phyloP scores from a whole-genome alignment of 1,140 invertebrate species.

The Drosophila kohkoa region DNA sequence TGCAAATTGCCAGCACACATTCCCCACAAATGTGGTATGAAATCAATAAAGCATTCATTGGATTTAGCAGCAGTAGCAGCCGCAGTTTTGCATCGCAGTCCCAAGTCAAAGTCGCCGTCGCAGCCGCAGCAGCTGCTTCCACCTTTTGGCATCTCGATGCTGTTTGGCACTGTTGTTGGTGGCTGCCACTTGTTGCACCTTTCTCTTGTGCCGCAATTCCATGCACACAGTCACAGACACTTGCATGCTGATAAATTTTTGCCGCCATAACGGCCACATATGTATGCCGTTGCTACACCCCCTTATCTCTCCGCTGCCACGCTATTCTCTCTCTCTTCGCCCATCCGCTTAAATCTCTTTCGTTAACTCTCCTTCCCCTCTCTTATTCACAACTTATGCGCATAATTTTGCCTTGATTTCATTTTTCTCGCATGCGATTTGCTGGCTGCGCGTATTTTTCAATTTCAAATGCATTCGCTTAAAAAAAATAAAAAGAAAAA shows the following conservation, averaged over 20 bases:
- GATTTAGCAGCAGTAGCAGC: constrained; percentile 47
- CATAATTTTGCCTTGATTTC: constrained; percentile 82
- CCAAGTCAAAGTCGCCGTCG: not conserved
- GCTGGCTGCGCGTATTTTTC: constrained; percentile 65
- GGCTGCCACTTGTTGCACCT: constrained; percentile 80
- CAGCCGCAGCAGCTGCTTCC: constrained; percentile 46
- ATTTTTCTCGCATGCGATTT: constrained; percentile 81
- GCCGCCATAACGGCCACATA: constrained; percentile 74
- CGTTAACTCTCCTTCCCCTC: not conserved
- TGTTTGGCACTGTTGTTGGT: constrained; percentile 48
- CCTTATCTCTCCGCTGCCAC: not conserved
- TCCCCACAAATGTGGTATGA: constrained; percentile 75
- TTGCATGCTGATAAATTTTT: constrained; percentile 71
- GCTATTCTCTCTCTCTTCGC: not conserved
- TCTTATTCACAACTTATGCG: constrained; percentile 63
- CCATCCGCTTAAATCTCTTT: constrained; percentile 14
- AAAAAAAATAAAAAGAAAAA: not conserved
- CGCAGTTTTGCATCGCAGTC: not conserved
- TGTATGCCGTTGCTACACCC: constrained; percentile 65
- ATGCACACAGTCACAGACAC: constrained; percentile 42
- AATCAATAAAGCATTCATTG: constrained; percentile 76
- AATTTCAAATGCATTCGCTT: constrained; percentile 67
- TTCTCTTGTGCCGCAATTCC: constrained; percentile 73
- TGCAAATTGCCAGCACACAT: constrained; percentile 52
- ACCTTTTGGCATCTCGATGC: constrained; percentile 49